Evolutionary conservation across 35 echinoderm and acorn worm species (phyloP), one percentile per base, ranked within the genome.

Genomic region (Strongylocentrotus purpuratus): DNA sequence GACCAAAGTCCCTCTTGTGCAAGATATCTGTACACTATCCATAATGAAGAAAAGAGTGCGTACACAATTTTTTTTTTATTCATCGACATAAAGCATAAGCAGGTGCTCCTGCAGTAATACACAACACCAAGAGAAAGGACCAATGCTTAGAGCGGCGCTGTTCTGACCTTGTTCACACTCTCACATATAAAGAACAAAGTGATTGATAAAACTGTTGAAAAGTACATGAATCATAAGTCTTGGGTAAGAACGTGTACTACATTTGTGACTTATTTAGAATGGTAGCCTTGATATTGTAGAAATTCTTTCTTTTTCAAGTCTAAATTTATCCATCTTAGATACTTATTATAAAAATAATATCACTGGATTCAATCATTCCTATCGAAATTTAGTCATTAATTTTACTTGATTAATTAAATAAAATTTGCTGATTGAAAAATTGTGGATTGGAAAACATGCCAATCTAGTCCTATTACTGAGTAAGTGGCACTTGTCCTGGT

Each of bases 81-180:
- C 85, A 86, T 86, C 33, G 12, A 46, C 87, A 45, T 45, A 45
- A 89, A 89, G 87, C 45, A 46, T 89, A 45, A 89, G 87, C 87
- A 89, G 87, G 87, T 89, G 87, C 87, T 89, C 87, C 87, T 89
- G 41, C 87, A 46, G 87, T 89, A 46, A 46, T 89, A 89, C 87
- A 89, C 32, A 89, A 46, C 65, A 78, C 87, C 45, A 89, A 89
- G 87, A 89, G 87, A 89, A 89, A 89, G 25, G 33, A 45, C 87
- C 45, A 46, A 35, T 89, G 87, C 87, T 89, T 46, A 89, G 87
- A 33, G 87, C 87, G 33, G 87, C 87, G 32, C 32, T 89, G 87
- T 46, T 89, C 25, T 17, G 31, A 89, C 87, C 87, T 41, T 89
- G 87, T 89, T 89, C 87, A 89, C 87, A 89, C 25, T 89, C 87